Conservation (phyloP, 2,888 invertebrate species). For the Augochlorella aurata region DNA sequence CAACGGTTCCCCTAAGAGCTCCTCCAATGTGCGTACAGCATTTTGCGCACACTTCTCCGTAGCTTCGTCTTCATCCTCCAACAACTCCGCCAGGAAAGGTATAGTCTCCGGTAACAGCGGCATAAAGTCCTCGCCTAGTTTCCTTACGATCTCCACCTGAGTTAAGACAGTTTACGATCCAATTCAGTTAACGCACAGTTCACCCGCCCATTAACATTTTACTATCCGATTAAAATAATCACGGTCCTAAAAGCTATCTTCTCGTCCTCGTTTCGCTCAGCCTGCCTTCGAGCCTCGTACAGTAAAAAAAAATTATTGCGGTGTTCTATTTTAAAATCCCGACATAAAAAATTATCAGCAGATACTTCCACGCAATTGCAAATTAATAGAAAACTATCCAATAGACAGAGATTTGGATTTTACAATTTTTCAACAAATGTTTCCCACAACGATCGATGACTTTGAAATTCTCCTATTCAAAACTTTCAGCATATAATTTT, state of each 20-base stretch:
- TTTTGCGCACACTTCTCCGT: constrained; percentile 92
- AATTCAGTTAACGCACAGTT: neutral
- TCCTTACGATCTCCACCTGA: constrained; percentile 89
- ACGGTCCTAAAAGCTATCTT: neutral
- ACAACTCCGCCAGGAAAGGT: constrained; percentile 95
- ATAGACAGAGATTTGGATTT: neutral
- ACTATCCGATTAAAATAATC: neutral
- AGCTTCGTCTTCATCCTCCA: constrained; percentile 93
- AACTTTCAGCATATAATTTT: too few species aligned
- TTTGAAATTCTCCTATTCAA: too few species aligned
- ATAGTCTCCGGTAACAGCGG: constrained; percentile 95
- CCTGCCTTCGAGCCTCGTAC: neutral
- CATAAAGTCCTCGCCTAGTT: constrained; percentile 94
- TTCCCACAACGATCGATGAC: too few species aligned
- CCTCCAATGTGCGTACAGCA: constrained; percentile 92
- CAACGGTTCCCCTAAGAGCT: constrained; percentile 93
- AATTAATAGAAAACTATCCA: neutral
- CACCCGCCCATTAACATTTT: neutral
- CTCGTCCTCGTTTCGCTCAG: neutral
- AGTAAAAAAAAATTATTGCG: too few species aligned
- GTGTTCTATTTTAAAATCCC: too few species aligned
- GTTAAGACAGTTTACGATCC: neutral
- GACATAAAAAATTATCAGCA: too few species aligned
- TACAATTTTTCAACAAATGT: too few species aligned
- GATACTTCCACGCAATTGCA: too few species aligned